Base-by-base conservation (phyloP, 2,888 invertebrate genomes). In the Hypomecis atomaria region DNA sequence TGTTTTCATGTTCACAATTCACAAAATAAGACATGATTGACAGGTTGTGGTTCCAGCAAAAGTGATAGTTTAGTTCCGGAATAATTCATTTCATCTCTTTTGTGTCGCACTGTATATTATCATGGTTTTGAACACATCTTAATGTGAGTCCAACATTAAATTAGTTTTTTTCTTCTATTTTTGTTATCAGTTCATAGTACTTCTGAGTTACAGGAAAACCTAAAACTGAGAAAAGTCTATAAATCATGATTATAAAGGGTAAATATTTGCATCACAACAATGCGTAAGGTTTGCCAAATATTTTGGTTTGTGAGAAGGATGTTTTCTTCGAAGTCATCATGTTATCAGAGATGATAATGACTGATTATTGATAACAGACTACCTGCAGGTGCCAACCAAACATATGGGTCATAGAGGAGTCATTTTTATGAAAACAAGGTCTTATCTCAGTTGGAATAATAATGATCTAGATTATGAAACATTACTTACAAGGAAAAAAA, bases 241-340 rank as follows among this genome's bases (percentile, higher is more conserved):
- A 50, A 59, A 60, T 60, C 57, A 53, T 23, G 37, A 40, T 11
- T 23, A 11, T 4, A 11, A 5, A 8, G 13, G 38, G 38, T 23
- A 42, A 61, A 63, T 60, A 64, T 63, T 60, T 33, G 9, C 13
- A 8, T 2, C n/a, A 7, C 6, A 38, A 8, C 43, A 23, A 23
- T 23, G 11, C 59, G 54, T 43, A 44, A 37, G 43, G 49, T 3
- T 44, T 38, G 11, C 37, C 57, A 50, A 59, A 48, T 55, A 50
- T 57, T 57, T 13, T 63, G 58, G 48, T 58, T 58, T 62, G 3
- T 23, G 23, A 23, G 23, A 23, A 59, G 59, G 58, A 23, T 55
- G 62, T 63, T 58, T 59, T 65, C 65, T 55, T 38, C 13, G 44
- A 55, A 63, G 23, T 45, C 55, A 68, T 44, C 60, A 56, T n/a